A percentile compares a stretch with the other conserved stretches of the same genome.
These are phyloP conservation scores for Xyrauchen texanus DNA, from an alignment of 2,113 vertebrate species.

Conservation along the genomic window DNA sequence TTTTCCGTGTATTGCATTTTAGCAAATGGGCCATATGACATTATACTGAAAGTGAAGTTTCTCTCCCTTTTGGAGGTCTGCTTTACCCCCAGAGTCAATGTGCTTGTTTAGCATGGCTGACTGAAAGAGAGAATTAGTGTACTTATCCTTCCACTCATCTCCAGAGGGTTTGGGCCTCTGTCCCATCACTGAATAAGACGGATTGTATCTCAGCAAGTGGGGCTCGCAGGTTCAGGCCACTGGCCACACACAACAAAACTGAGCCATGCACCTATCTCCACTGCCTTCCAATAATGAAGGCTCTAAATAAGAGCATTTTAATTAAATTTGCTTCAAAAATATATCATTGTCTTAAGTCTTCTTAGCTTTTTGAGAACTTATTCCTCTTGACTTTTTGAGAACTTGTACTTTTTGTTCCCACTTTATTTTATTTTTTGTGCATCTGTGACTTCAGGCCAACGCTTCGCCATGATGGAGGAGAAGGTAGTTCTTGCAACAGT, in stretches of 20 bases:
- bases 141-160: conserved; percentile 25
- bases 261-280: background rate
- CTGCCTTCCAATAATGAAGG: background rate
- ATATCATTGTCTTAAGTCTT: background rate
- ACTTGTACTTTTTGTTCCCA: background rate
- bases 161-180: conserved; percentile 34
- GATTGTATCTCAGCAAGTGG: conserved; percentile 46
- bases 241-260: conserved; percentile 16
- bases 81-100: conserved; percentile 40
- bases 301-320: background rate
- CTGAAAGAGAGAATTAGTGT: background rate
- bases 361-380: too few species aligned
- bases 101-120: conserved; percentile 31
- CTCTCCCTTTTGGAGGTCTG: background rate
- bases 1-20: too few species aligned
- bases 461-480: conserved; percentile 85
- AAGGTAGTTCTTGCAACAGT: conserved; percentile 79
- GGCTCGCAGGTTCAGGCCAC: conserved; percentile 30
- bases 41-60: too few species aligned
- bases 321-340: conserved; percentile 16
- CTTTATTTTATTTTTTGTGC: background rate
- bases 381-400: background rate
- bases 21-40: too few species aligned
- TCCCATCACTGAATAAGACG: conserved; percentile 47
- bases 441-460: conserved; percentile 75